Base-by-base conservation (phyloP, 2,113 vertebrate species). In the Trogon melanurus region DNA sequence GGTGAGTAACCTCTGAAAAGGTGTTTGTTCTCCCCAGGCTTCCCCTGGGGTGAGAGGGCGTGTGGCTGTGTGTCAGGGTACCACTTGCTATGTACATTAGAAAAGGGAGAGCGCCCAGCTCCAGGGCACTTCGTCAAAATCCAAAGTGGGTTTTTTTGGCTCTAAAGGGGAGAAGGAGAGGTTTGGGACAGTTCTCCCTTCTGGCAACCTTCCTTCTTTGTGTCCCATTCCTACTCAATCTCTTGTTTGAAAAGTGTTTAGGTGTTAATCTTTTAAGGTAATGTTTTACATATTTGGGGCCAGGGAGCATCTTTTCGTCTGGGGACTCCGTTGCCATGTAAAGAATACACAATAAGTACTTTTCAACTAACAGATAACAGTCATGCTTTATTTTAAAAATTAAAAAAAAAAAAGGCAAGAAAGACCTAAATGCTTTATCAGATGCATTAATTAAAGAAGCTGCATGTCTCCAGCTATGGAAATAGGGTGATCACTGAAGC, bases 371-470 rank as follows among this genome's bases (percentile, higher is more conserved):
- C 14, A 56, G 34, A 9, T 36, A 70, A 34, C 4, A 8, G 18
- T 15, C 62, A 26, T 25, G 22, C 17, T 69, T 90, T 71, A 60
- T 74, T 87, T 85, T 56, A 0, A 79, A 54, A 79, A 32, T 13
- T 26, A 29, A 26, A 54, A 96, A 88, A 65, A 45, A 72, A 51
- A 66, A 27, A 61, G 47, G 2, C 17, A 48, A 82, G 85, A 65
- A 12, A 1, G 4, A 16, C 20, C 32, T 51, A 94, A 95, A 64
- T 89, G 60, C 66, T 94, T 97, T 96, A 85, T 97, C 81, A 64
- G 17, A 62, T 79, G 76, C 29, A 61, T 34, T 93, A 83, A 75
- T 97, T 95, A 90, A 95, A 96, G 87, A 67, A 91, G 57, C 61
- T 58, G 23, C 2, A 0, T 58, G 29, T 93, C 91, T 70, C 79